These are phyloP conservation scores for Tricholaema leucomelas DNA, from an alignment of 2,113 vertebrate species.

Conservation along the genomic window DNA sequence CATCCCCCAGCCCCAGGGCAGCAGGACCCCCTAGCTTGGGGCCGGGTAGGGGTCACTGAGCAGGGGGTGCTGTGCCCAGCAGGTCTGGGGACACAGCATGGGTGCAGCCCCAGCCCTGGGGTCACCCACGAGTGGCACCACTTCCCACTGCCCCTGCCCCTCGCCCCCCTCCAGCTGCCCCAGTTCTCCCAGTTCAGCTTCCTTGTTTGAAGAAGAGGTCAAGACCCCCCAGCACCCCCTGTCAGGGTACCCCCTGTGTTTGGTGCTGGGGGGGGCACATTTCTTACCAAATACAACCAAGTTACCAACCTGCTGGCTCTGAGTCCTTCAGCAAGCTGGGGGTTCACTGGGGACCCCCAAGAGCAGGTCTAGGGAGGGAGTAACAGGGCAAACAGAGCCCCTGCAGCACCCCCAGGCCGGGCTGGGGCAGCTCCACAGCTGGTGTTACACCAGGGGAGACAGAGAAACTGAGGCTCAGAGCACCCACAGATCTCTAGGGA, in stretches of 20 bases:
- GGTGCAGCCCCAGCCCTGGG: background rate
- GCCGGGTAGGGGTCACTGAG: background rate
- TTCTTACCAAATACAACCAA: background rate
- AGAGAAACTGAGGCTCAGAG: too few relatives aligned
- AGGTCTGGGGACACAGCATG: background rate
- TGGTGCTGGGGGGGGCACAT: fast-evolving
- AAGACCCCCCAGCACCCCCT: background rate
- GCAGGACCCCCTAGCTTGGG: background rate
- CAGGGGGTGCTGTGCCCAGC: background rate
- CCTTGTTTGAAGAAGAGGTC: background rate
- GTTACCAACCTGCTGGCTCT: background rate
- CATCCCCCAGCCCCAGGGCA: too few relatives aligned
- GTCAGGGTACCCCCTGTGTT: background rate
- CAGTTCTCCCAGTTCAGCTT: background rate
- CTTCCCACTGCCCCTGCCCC: background rate
- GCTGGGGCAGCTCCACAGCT: background rate
- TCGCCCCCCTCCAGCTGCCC: background rate
- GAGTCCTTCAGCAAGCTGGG: background rate
- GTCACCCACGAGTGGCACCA: background rate
- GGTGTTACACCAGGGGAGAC: too few relatives aligned
- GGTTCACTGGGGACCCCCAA: background rate
- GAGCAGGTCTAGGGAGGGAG: background rate
- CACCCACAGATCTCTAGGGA: too few relatives aligned
- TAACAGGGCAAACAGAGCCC: background rate
- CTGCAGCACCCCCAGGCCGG: fast-evolving